phyloP scores from a whole-genome alignment of 2,888 invertebrate species.

The Polyommatus iphigenia region DNA sequence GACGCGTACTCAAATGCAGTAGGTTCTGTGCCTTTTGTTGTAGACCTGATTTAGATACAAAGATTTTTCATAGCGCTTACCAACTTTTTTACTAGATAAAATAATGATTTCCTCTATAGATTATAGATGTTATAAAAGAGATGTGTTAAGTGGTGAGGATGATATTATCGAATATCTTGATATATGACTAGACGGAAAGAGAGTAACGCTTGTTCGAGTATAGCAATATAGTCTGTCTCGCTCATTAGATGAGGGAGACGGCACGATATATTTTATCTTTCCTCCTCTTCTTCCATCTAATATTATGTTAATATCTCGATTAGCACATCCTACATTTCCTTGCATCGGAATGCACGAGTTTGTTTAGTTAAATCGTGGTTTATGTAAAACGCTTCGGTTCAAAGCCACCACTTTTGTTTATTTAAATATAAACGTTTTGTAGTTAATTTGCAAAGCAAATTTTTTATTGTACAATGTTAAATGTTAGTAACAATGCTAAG shows the following conservation, averaged over 20 bases:
- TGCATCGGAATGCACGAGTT: not conserved
- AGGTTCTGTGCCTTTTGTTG: slow-evolving; percentile 19
- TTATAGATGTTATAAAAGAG: slow-evolving; percentile 3
- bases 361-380: not conserved
- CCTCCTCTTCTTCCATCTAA: not conserved
- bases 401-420: slow-evolving; percentile 9
- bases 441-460: slow-evolving; percentile 20
- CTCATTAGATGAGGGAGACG: not conserved
- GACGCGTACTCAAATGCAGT: slow-evolving; percentile 24
- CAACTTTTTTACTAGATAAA: slow-evolving; percentile 8
- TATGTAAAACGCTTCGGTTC: slow-evolving; percentile 7
- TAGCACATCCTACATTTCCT: not conserved
- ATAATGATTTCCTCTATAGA: slow-evolving; percentile 2
- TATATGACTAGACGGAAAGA: not conserved
- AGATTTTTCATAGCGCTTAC: slow-evolving; percentile 11
- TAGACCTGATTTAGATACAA: slow-evolving; percentile 2
- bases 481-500: slow-evolving; percentile 22
- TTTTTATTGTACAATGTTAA: slow-evolving; percentile 15
- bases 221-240: not conserved
- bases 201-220: not conserved
- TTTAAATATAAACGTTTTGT: not conserved
- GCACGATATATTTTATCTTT: not conserved
- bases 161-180: not conserved
- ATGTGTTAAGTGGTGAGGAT: not conserved
- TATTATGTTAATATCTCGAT: slow-evolving; percentile 12